Evolutionary conservation across 1,140 invertebrate species (phyloP).

Genomic region (Eupeodes corollae): DNA sequence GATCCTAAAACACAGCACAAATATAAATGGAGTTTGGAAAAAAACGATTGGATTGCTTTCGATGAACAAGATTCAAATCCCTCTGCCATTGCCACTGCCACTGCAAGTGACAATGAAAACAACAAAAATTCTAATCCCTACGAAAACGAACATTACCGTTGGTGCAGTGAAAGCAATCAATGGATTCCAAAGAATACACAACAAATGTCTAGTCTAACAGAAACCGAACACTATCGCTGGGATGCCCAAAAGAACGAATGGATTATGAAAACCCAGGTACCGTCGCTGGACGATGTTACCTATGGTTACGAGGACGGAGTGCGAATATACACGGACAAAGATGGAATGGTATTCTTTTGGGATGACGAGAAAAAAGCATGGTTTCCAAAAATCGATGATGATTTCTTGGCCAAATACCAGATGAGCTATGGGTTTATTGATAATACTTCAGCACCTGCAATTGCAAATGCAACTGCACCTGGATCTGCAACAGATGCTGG

Average conservation of each 20-base stretch:
- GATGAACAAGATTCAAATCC: constrained; percentile 8
- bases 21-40: constrained; percentile 53
- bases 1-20: constrained; percentile 54
- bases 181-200: constrained; percentile 44
- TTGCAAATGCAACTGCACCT: background rate
- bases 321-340: constrained; percentile 73
- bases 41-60: constrained; percentile 44
- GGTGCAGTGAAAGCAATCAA: constrained; percentile 49
- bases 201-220: constrained; percentile 9
- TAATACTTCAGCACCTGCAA: constrained; percentile 36
- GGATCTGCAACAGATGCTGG: no score
- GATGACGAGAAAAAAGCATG: constrained; percentile 81
- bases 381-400: constrained; percentile 95
- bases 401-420: constrained; percentile 92
- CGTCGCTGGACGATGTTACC: constrained; percentile 35
- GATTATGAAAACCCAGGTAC: constrained; percentile 19
- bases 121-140: constrained; percentile 57
- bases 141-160: constrained; percentile 54
- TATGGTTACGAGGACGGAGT: constrained; percentile 68
- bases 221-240: constrained; percentile 36
- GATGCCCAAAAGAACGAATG: constrained; percentile 31
- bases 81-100: constrained; percentile 11
- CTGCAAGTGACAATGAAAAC: constrained; percentile 36
- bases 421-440: constrained; percentile 83
- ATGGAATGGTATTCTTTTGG: constrained; percentile 87